Evolutionary conservation across 2,888 invertebrate genomes (phyloP), one percentile per base, ranked within the genome.

Genomic region (Eristalis tenax): DNA sequence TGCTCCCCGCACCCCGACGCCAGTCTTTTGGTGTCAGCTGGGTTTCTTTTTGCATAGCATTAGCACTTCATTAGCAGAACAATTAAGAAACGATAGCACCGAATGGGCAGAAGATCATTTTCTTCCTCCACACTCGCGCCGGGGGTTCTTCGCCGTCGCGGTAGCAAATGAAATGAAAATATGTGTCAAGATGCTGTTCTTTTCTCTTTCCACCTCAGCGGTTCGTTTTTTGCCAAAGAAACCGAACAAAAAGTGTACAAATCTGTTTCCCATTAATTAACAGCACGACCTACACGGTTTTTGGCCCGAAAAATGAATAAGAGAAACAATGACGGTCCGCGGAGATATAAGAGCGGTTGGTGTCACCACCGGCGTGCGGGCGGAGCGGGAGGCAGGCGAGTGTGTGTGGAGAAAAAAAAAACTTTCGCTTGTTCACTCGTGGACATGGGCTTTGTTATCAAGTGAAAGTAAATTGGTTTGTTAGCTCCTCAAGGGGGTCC

Each of bases 381-480:
- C 28, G 8, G 10, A 57, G 50, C 56, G 57, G 32, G 35, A 38
- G 63, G 35, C 26, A 26, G 26, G 23, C 50, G 70, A 64, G 56
- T 11, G 13, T n/a, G 32, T 32, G 32, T 32, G 32, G 4, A 5
- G 35, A 73, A 59, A 26, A 64, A 73, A 76, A 87, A 87, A 87
- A 87, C 87, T 87, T 87, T 87, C 87, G 83, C 83, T 83, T 68
- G 64, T 59, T 69, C 78, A 76, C 69, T 78, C 65, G 75, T 87
- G 76, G 68, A 79, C 75, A 79, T 68, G 74, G 86, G 83, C 76
- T 83, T 79, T 87, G 87, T 70, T 79, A 71, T 73, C 83, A 83
- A 87, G 87, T 87, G 87, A 87, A 87, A 87, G 87, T 87, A 87
- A 83, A 83, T 83, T 80, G 64, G 83, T 79, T 83, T 71, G 57